Percentiles rank a stretch among this genome's conserved stretches.
Evolutionary conservation across 2,113 vertebrate genomes (phyloP).

Genomic region (Seriola aureovittata): DNA sequence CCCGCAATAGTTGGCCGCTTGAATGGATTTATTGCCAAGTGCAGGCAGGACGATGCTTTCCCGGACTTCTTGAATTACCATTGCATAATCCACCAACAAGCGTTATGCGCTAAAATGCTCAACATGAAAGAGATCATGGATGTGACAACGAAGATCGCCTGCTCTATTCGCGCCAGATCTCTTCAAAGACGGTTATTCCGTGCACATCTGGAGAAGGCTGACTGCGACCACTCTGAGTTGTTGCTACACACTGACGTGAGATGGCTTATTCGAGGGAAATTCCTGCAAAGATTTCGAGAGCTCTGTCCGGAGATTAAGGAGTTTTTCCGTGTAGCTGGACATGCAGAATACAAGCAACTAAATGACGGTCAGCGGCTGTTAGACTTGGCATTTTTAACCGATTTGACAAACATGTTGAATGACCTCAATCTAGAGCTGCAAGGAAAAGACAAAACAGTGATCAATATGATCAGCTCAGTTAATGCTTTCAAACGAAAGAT

Average conservation of each 20-base stretch:
- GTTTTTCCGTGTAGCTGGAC: slow-evolving; percentile 17
- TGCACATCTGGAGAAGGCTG: slow-evolving; percentile 33
- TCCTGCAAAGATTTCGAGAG: slow-evolving; percentile 46
- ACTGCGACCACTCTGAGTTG: slow-evolving; percentile 20
- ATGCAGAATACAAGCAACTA: slow-evolving; percentile 47
- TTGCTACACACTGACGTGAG: not conserved
- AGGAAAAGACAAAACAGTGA: slow-evolving; percentile 51
- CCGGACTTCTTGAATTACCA: not conserved
- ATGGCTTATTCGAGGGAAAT: slow-evolving; percentile 18
- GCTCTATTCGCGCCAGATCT: slow-evolving; percentile 18
- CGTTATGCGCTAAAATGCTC: slow-evolving; percentile 23
- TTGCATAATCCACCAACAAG: slow-evolving; percentile 26
- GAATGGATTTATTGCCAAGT: slow-evolving; percentile 36
- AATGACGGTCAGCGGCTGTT: slow-evolving; percentile 39
- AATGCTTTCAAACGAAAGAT: slow-evolving; percentile 49
- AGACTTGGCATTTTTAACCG: slow-evolving; percentile 52
- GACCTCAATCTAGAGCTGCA: slow-evolving; percentile 23
- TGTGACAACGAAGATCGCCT: slow-evolving; percentile 26
- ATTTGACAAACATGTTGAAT: slow-evolving; percentile 41
- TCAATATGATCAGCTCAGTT: slow-evolving; percentile 63
- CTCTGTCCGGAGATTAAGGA: slow-evolving; percentile 42
- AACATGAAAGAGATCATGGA: slow-evolving; percentile 49
- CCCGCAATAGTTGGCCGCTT: not conserved
- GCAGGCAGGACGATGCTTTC: slow-evolving; percentile 20
- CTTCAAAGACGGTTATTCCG: slow-evolving; percentile 33